Evolutionary conservation across 2,113 vertebrate genomes (phyloP).

Genomic region (Amblyopsis rosae): DNA sequence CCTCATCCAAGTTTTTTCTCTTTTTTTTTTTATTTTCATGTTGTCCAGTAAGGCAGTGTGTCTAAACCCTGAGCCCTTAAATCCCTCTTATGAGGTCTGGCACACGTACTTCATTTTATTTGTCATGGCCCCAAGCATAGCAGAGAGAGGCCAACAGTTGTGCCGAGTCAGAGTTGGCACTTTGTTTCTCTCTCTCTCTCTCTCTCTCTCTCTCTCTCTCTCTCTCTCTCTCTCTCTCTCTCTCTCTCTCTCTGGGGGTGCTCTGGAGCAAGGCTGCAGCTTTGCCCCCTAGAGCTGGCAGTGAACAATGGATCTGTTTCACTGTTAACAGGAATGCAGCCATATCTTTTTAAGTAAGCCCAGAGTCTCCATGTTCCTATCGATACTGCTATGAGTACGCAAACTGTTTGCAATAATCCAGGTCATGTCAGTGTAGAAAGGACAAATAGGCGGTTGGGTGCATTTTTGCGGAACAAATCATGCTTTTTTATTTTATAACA

Average conservation of each 20-base stretch:
- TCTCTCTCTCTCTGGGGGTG: conserved; percentile 35
- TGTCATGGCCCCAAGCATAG: conserved; percentile 53
- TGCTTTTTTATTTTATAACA: not conserved
- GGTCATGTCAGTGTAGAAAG: not conserved
- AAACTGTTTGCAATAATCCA: conserved; percentile 7
- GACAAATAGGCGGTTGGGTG: not conserved
- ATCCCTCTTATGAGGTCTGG: conserved; percentile 40
- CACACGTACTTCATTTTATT: conserved; percentile 42
- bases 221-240: not conserved
- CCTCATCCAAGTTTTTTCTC: conserved; percentile 7
- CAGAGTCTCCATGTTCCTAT: not conserved
- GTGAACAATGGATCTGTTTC: conserved; percentile 29
- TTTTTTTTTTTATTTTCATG: not conserved
- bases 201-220: not conserved
- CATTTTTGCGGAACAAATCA: not conserved
- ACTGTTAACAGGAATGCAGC: conserved; percentile 1
- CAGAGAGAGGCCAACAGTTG: conserved; percentile 49
- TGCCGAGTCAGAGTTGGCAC: conserved; percentile 30
- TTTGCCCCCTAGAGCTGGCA: conserved; percentile 23
- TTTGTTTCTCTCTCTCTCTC: not conserved
- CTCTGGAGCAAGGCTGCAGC: conserved; percentile 34
- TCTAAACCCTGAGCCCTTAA: conserved; percentile 28
- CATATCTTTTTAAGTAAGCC: not conserved
- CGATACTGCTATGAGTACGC: conserved; percentile 2
- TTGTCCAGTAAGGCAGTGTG: conserved; percentile 14